phyloP scores from a whole-genome alignment of 2,113 vertebrate genomes.

The Eubucco bourcierii region DNA sequence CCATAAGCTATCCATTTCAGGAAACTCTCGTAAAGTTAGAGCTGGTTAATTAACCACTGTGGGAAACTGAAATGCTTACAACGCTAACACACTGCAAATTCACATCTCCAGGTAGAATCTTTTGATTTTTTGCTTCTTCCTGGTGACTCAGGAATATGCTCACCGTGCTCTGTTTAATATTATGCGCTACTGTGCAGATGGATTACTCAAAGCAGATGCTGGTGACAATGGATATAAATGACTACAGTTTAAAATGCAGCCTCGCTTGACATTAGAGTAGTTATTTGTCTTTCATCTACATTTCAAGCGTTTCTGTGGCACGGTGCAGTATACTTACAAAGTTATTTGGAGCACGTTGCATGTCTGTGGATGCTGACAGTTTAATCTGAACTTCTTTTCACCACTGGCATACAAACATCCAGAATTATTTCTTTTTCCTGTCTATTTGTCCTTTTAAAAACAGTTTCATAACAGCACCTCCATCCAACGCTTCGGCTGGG shows the following conservation, averaged over 20 bases:
- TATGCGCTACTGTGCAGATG: background rate
- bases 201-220: slow-evolving; percentile 32
- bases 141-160: slow-evolving; percentile 11
- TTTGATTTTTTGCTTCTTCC: background rate
- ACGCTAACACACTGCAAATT: background rate
- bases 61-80: background rate
- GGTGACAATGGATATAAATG: background rate
- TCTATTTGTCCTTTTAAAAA: background rate
- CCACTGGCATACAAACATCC: background rate
- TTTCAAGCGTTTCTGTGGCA: background rate
- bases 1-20: slow-evolving; percentile 7
- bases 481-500: background rate
- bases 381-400: background rate
- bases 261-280: background rate
- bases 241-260: slow-evolving; percentile 20
- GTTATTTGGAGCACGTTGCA: background rate
- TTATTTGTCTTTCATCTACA: background rate
- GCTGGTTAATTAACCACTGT: slow-evolving; percentile 12
- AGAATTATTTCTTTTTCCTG: background rate
- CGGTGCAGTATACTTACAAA: background rate
- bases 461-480: background rate
- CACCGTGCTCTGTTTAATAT: background rate
- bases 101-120: background rate
- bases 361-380: background rate
- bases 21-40: background rate